Conservation (phyloP, 2,113 vertebrate genomes). For the Galeopterus variegatus region DNA sequence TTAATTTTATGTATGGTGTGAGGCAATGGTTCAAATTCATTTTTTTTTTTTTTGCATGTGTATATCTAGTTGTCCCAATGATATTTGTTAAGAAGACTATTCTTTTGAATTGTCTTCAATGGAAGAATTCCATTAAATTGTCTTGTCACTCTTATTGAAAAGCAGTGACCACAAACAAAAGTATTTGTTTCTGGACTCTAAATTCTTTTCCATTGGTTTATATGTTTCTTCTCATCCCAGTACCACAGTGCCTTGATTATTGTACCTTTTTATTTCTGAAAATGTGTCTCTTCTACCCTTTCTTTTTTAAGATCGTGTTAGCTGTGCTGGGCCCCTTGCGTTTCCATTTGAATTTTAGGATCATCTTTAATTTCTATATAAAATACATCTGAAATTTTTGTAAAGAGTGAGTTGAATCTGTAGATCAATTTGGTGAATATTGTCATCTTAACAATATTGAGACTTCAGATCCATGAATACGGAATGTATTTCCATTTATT, state of each 20-base stretch:
- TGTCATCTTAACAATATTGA: too few relatives aligned
- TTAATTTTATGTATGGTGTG: neutral
- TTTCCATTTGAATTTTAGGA: too few relatives aligned
- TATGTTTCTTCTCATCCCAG: neutral
- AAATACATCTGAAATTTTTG: too few relatives aligned
- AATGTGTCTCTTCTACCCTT: too few relatives aligned
- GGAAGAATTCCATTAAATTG: neutral
- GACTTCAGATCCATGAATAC: too few relatives aligned
- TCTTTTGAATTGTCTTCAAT: neutral
- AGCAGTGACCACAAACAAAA: neutral
- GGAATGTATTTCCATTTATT: too few relatives aligned
- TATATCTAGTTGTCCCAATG: neutral
- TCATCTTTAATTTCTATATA: too few relatives aligned
- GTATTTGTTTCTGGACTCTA: neutral
- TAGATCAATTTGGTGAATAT: neutral
- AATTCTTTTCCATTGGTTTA: neutral
- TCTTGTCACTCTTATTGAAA: neutral
- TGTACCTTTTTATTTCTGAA: too few relatives aligned
- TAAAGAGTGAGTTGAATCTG: neutral
- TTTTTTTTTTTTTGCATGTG: neutral
- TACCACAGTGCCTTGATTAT: too few relatives aligned
- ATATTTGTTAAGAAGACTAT: neutral
- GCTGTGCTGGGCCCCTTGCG: too few relatives aligned
- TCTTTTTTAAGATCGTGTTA: too few relatives aligned
- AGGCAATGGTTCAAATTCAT: neutral